A percentile compares a stretch with the other conserved stretches of the same genome.
phyloP scores from a whole-genome alignment of 1,140 invertebrate genomes.

The Heliconius melpomene region DNA sequence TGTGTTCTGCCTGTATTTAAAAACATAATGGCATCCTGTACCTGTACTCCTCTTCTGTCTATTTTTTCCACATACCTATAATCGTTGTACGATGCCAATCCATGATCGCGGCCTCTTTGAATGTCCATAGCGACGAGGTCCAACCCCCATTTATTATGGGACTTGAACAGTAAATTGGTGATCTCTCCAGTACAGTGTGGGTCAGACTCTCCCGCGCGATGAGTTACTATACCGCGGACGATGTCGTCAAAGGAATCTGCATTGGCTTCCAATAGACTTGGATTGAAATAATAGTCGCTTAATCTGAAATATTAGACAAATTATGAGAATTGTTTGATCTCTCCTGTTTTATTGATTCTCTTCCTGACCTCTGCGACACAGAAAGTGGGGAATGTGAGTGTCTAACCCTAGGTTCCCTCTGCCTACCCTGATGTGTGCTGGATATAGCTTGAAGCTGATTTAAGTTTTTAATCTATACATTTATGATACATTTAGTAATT shows the following conservation, averaged over 20 bases:
- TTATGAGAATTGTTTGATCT: background rate
- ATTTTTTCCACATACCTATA: conserved; percentile 54
- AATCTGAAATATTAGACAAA: conserved; percentile 53
- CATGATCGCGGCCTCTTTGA: conserved; percentile 87
- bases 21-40: too few species aligned
- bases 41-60: too few species aligned
- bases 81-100: conserved; percentile 83
- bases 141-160: conserved; percentile 81
- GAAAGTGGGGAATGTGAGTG: background rate
- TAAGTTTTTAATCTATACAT: too few species aligned
- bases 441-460: too few species aligned
- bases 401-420: background rate
- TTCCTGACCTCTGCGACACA: too few species aligned
- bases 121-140: conserved; percentile 88
- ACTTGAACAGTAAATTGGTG: conserved; percentile 92
- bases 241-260: conserved; percentile 68
- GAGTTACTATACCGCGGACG: conserved; percentile 60
- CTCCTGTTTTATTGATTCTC: too few species aligned
- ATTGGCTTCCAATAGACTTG: conserved; percentile 63
- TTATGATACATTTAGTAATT: too few species aligned
- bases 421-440: too few species aligned
- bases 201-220: conserved; percentile 82
- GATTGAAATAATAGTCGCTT: conserved; percentile 75
- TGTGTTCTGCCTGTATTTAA: too few species aligned
- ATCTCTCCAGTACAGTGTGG: conserved; percentile 89